Conservation (phyloP, 2,797 vertebrate species). For the Rhincodon typus region DNA sequence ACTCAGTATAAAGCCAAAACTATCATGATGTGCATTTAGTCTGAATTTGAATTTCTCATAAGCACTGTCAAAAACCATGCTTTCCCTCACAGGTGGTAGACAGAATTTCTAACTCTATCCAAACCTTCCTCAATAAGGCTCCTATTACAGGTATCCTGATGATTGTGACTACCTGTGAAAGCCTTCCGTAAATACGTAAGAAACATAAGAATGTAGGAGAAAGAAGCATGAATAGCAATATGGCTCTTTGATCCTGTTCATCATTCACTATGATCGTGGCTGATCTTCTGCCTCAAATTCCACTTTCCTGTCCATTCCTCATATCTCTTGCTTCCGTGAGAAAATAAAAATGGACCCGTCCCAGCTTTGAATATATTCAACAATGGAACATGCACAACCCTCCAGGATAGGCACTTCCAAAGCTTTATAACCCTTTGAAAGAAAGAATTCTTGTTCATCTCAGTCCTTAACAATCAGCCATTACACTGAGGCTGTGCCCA, state of each 20-base stretch:
- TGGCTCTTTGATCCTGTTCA: background rate
- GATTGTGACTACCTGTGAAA: background rate
- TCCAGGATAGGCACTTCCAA: background rate
- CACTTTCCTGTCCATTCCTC: background rate
- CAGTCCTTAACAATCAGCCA: background rate
- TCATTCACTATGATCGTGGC: background rate
- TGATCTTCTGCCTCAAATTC: background rate
- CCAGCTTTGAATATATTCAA: background rate
- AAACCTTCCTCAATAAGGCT: background rate
- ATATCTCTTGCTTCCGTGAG: background rate
- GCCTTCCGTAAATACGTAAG: background rate
- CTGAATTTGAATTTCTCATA: background rate
- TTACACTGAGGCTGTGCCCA: background rate
- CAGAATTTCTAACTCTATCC: too few relatives aligned
- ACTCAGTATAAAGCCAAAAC: background rate
- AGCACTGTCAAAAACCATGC: background rate
- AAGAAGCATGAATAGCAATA: background rate
- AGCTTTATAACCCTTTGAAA: background rate
- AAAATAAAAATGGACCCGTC: background rate
- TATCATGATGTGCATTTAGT: background rate
- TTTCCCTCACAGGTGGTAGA: background rate
- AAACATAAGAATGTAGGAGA: background rate
- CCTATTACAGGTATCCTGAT: too few relatives aligned
- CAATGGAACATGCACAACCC: background rate
- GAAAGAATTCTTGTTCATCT: background rate